Conservation (phyloP, 1,140 invertebrate species). For the Leptopilina clavipes region DNA sequence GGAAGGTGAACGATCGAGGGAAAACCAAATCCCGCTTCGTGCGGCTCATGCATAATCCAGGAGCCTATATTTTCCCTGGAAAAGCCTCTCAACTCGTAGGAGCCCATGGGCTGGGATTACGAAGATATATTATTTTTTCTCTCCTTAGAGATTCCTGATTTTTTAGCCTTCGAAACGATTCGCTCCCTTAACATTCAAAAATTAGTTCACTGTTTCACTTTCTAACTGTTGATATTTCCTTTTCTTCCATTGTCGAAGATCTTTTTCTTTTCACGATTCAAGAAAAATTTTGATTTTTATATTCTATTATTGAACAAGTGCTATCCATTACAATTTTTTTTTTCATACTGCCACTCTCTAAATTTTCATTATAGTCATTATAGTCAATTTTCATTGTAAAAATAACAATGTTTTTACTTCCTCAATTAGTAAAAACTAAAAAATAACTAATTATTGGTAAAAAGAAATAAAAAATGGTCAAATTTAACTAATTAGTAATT, state of each 20-base stretch:
- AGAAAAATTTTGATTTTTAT: no score
- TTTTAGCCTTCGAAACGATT: background rate
- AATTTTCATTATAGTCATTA: no score
- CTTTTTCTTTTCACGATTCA: no score
- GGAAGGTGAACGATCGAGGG: slow-evolving; percentile 29
- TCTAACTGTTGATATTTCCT: background rate
- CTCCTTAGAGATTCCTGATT: slow-evolving; percentile 31
- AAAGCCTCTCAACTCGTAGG: slow-evolving; percentile 39
- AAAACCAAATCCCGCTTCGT: slow-evolving; percentile 32
- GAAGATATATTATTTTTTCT: slow-evolving; percentile 33
- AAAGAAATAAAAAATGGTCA: no score
- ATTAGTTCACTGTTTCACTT: background rate
- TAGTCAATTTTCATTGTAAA: no score
- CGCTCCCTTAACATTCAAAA: background rate
- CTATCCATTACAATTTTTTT: no score
- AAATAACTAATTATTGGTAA: no score
- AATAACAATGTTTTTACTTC: no score
- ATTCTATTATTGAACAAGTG: no score
- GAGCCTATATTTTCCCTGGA: slow-evolving; percentile 42
- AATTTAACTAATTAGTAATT: no score
- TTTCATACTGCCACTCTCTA: no score
- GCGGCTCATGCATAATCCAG: slow-evolving; percentile 48
- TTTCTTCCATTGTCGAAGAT: background rate
- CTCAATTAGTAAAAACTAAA: no score
- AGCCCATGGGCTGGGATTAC: slow-evolving; percentile 18